Conservation (phyloP, 2,797 vertebrate genomes). For the Poeciliopsis presidionis region DNA sequence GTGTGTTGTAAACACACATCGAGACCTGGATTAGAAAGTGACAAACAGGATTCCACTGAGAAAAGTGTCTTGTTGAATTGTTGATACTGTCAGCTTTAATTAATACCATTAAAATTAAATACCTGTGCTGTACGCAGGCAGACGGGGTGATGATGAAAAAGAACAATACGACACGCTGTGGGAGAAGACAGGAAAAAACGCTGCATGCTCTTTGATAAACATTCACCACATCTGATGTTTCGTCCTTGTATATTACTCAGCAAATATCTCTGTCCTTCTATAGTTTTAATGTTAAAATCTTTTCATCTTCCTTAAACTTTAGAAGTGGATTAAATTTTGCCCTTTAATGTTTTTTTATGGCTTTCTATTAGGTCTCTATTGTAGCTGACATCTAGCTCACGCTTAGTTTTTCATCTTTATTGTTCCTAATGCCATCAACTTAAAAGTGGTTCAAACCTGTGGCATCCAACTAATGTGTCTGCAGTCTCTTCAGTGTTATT, state of each 20-base stretch:
- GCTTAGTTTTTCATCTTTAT: background rate
- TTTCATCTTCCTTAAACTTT: background rate
- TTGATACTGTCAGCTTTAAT: background rate
- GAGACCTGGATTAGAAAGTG: conserved; percentile 13
- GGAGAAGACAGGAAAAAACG: background rate
- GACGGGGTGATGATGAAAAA: background rate
- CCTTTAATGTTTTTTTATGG: background rate
- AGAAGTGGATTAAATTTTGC: background rate
- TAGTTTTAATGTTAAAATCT: background rate
- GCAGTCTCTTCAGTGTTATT: conserved; percentile 23
- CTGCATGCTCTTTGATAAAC: background rate
- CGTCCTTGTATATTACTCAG: background rate
- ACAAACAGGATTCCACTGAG: conserved; percentile 3
- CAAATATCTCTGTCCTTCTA: background rate
- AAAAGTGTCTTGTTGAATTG: conserved; percentile 8
- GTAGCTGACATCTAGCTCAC: background rate
- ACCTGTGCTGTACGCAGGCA: background rate
- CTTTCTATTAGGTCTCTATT: background rate
- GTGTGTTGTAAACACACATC: conserved; percentile 7
- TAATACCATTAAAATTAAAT: background rate
- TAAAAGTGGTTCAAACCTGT: conserved; percentile 37
- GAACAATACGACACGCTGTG: background rate
- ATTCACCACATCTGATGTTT: background rate
- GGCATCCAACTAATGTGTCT: conserved; percentile 49
- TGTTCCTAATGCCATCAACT: background rate